Conservation (phyloP, 2,113 vertebrate species). For the Tragulus kanchil region DNA sequence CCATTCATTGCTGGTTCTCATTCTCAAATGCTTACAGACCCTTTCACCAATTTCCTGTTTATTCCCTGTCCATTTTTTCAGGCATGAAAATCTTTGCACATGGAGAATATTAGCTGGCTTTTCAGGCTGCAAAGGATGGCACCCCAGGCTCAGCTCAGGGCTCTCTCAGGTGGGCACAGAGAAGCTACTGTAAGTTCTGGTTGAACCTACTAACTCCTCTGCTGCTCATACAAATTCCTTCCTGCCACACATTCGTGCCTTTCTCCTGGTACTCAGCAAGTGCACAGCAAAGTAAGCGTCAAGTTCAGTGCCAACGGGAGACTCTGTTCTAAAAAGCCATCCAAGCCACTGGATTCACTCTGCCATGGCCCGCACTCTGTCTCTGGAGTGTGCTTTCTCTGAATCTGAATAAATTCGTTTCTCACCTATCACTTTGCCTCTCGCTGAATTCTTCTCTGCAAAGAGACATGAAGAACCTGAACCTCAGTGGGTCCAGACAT, state of each 20-base stretch:
- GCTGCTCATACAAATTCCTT: too few relatives aligned
- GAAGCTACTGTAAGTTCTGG: too few relatives aligned
- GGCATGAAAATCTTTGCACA: not conserved
- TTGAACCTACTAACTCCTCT: not conserved
- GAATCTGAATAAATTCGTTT: too few relatives aligned
- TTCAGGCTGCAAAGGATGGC: too few relatives aligned
- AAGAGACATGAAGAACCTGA: too few relatives aligned
- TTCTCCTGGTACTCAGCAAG: rapidly evolving
- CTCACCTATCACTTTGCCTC: too few relatives aligned
- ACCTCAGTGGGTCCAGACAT: too few relatives aligned
- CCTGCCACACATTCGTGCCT: not conserved
- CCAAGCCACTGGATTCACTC: too few relatives aligned
- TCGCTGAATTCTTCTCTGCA: too few relatives aligned
- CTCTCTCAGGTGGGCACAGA: not conserved
- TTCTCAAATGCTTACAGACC: not conserved
- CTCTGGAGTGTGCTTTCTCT: too few relatives aligned
- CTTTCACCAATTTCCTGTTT: not conserved
- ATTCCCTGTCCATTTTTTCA: rapidly evolving
- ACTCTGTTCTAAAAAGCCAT: not conserved
- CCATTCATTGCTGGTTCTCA: not conserved
- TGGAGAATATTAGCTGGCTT: not conserved
- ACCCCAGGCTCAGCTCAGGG: rapidly evolving
- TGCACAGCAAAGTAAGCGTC: not conserved
- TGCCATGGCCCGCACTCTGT: too few relatives aligned
- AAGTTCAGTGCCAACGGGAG: not conserved